Base-by-base conservation (phyloP, 1,140 invertebrate species). In the Drosophila jambulina region DNA sequence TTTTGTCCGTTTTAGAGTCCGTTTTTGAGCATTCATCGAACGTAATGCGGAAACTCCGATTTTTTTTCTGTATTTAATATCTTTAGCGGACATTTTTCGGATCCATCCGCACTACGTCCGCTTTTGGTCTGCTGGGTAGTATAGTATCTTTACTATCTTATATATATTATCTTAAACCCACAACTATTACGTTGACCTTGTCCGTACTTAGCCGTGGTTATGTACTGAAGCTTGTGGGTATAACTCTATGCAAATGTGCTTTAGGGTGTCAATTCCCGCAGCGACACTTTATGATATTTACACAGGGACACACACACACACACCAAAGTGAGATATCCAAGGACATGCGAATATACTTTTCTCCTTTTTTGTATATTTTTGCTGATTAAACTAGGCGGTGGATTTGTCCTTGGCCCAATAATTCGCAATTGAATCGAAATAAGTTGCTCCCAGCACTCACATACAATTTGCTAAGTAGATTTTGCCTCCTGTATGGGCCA, bases 381-480 rank as follows among this genome's bases (percentile, higher is more conserved):
- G 64, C 84, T 84, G 84, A 87, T 87, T 87, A 88, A 87, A 63
- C 72, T 71, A 72, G 69, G 75, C 63, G 29, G 17, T 78, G 53
- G 67, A 71, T 86, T 63, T 61, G 78, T 51, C 65, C 63, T 80
- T 75, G 69, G 25, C 38, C 46, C 53, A 65, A 71, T 40, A 59
- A 64, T 62, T 57, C 56, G 84, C 72, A 80, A 88, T 80, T 83
- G 77, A 87, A 71, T 85, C 69, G 61, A 64, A 80, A 80, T 78
- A 75, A 77, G 81, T 23, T 56, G 8, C 34, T 56, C 57, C 70
- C 59, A 59, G 49, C 59, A 68, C 71, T 58, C 61, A 69, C 65
- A 80, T 59, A 53, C 63, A 74, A 72, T 72, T 38, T 72, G 38
- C 25, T 43, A 49, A 42, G 51, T 75, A 54, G 29, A 57, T 80